Evolutionary conservation across 2,113 vertebrate genomes (phyloP).

Genomic region (Entomyzon cyanotis): DNA sequence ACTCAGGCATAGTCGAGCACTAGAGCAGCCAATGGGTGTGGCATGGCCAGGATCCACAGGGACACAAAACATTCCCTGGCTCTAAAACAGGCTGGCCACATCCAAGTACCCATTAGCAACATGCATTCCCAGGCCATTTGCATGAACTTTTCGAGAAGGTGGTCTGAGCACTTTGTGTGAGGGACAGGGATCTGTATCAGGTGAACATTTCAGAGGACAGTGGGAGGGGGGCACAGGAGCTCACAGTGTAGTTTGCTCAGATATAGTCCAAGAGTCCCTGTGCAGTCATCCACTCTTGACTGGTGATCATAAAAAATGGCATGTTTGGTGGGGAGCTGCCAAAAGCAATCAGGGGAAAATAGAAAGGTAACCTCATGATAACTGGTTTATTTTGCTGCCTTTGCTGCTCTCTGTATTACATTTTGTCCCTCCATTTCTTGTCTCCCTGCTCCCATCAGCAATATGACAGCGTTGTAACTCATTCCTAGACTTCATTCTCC

Average conservation of each 20-base stretch:
- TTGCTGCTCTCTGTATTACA: background rate
- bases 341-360: background rate
- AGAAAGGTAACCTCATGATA: background rate
- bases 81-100: background rate
- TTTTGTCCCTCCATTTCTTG: background rate
- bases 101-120: background rate
- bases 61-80: background rate
- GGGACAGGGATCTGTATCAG: background rate
- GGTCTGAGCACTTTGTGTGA: background rate
- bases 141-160: background rate
- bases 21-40: background rate
- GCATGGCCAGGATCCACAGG: background rate
- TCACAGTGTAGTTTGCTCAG: background rate
- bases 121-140: rapidly evolving
- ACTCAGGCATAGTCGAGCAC: rapidly evolving
- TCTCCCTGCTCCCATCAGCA: background rate
- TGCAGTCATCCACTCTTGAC: background rate
- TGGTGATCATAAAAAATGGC: background rate
- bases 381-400: background rate
- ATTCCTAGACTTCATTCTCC: background rate
- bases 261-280: background rate
- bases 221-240: background rate
- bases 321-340: background rate
- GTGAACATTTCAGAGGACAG: background rate
- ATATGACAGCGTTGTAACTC: background rate